These are phyloP conservation scores for Trichomalopsis sarcophagae DNA, from an alignment of 1,140 invertebrate genomes.

Conservation along the genomic window DNA sequence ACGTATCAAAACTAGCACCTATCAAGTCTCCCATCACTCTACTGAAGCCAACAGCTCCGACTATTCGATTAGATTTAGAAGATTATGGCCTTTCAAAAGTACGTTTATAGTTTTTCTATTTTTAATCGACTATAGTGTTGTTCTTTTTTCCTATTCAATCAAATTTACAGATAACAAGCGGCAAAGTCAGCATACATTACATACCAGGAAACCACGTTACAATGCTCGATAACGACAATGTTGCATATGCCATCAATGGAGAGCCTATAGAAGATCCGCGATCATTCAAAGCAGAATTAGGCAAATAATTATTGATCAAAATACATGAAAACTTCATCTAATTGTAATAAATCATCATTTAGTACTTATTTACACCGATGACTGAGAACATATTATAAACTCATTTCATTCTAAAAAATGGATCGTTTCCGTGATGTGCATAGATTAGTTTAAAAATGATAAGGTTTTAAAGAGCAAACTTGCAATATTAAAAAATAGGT, in stretches of 20 bases:
- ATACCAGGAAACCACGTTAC: slow-evolving; percentile 80
- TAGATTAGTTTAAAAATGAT: no score
- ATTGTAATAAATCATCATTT: no score
- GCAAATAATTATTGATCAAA: no score
- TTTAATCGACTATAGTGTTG: slow-evolving; percentile 2
- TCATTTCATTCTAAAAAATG: no score
- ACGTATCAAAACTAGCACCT: slow-evolving; percentile 62
- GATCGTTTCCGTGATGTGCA: no score
- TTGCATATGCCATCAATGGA: slow-evolving; percentile 78
- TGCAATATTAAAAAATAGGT: no score
- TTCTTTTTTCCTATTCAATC: neutral
- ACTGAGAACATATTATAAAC: no score
- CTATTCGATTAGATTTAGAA: slow-evolving; percentile 73
- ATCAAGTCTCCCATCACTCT: slow-evolving; percentile 78
- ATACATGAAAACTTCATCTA: no score
- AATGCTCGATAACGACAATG: slow-evolving; percentile 80
- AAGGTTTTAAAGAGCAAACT: no score
- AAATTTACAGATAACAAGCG: slow-evolving; percentile 61
- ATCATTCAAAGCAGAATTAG: no score
- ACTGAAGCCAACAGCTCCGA: slow-evolving; percentile 77
- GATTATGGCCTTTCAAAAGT: slow-evolving; percentile 79
- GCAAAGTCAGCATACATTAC: slow-evolving; percentile 59
- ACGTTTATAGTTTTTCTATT: slow-evolving; percentile 52
- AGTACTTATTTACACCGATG: no score
- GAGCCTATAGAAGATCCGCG: neutral